Conservation (phyloP, 2,888 invertebrate genomes). For the Limnephilus auricula region DNA sequence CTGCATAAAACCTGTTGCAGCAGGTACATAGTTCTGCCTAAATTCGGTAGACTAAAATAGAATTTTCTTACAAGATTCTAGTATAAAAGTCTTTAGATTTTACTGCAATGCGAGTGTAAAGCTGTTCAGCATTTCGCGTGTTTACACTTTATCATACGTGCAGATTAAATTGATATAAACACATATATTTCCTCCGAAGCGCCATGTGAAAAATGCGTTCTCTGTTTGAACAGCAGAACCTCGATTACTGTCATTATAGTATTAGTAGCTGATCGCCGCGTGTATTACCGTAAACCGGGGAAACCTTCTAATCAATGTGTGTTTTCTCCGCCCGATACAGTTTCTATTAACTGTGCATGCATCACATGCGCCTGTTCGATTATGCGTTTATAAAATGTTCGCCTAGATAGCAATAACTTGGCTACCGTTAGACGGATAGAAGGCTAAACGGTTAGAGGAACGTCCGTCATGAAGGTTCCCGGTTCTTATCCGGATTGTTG, state of each 20-base stretch:
- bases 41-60: too few species aligned
- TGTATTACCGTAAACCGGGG: conserved; percentile 13
- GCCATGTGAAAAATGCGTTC: background rate
- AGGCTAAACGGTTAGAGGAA: conserved; percentile 18
- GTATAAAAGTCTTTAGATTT: background rate
- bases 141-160: background rate
- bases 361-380: conserved; percentile 37
- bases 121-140: background rate
- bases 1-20: too few species aligned
- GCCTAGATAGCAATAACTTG: conserved; percentile 31
- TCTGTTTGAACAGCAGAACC: background rate
- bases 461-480: conserved; percentile 41
- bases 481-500: conserved; percentile 25
- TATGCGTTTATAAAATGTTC: conserved; percentile 23
- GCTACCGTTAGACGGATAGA: conserved; percentile 29
- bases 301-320: conserved; percentile 15
- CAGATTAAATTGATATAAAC: background rate
- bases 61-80: background rate
- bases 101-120: background rate
- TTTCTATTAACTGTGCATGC: conserved; percentile 35
- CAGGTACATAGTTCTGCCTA: too few species aligned
- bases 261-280: background rate
- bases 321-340: conserved; percentile 23
- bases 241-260: background rate
- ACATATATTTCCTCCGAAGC: background rate